A percentile compares a stretch with the other conserved stretches of the same genome.
Conservation (phyloP, 2,797 vertebrate species). For the Lepilemur ruficaudatus region DNA sequence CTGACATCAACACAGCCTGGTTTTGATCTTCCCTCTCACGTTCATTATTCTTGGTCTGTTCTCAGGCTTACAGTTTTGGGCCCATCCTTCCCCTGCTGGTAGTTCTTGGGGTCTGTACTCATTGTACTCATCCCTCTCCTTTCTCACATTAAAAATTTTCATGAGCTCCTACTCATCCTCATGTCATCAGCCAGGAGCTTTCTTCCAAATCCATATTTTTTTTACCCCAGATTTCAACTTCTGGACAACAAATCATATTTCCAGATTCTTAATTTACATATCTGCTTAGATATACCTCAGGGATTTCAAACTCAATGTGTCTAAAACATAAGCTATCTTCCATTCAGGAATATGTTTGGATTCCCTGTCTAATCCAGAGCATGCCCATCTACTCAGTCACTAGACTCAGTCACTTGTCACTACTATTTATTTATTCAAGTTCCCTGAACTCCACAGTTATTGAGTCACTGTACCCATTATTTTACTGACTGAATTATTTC, state of each 20-base stretch:
- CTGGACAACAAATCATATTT: background rate
- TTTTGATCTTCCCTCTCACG: background rate
- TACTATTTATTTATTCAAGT: background rate
- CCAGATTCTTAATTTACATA: background rate
- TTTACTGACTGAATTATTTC: background rate
- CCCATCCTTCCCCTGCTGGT: background rate
- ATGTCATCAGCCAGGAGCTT: background rate
- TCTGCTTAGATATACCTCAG: background rate
- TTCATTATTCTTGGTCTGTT: background rate
- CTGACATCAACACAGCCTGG: background rate
- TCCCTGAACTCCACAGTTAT: background rate
- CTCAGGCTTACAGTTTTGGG: background rate
- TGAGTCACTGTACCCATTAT: background rate
- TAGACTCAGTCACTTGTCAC: background rate
- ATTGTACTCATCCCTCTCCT: background rate
- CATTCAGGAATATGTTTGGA: background rate
- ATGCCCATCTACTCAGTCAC: background rate
- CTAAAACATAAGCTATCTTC: background rate
- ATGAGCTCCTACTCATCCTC: background rate
- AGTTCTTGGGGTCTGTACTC: background rate
- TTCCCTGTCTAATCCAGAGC: background rate
- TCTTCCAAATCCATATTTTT: background rate
- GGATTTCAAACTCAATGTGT: background rate
- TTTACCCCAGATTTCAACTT: background rate
- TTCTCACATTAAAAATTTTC: background rate